Conservation (phyloP, 2,888 invertebrate species). For the Drosophila fungiperda region DNA sequence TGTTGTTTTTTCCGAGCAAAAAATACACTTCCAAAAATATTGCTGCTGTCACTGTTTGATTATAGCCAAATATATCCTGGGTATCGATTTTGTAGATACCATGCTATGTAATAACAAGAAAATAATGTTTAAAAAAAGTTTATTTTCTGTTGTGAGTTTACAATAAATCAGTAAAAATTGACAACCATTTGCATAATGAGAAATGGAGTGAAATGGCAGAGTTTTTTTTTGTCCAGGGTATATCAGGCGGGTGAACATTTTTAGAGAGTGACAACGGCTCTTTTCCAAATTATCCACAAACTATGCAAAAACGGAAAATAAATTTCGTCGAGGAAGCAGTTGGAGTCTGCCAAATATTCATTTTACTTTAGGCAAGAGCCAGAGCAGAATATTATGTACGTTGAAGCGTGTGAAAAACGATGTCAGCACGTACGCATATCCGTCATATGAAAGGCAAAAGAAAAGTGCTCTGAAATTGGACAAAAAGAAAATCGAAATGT, state of each 20-base stretch:
- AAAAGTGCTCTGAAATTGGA: slow-evolving; percentile 47
- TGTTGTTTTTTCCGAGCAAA: slow-evolving; percentile 11
- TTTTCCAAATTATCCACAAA: slow-evolving; percentile 70
- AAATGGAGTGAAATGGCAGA: background rate
- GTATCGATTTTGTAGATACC: background rate
- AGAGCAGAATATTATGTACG: slow-evolving; percentile 17
- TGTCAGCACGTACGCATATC: slow-evolving; percentile 67
- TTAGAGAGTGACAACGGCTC: slow-evolving; percentile 38
- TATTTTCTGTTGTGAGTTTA: background rate
- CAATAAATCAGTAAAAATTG: background rate
- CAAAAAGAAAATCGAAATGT: slow-evolving; percentile 65
- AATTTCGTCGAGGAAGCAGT: slow-evolving; percentile 56
- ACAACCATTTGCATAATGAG: background rate
- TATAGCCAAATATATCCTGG: background rate
- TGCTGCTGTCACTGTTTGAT: background rate
- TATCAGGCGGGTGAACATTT: background rate
- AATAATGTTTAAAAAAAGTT: background rate
- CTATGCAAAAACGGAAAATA: slow-evolving; percentile 70
- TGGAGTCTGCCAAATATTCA: slow-evolving; percentile 63
- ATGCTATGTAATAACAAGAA: background rate
- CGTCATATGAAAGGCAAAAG: slow-evolving; percentile 46
- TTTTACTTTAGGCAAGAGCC: slow-evolving; percentile 38
- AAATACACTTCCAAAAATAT: slow-evolving; percentile 28
- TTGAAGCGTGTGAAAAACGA: slow-evolving; percentile 64
- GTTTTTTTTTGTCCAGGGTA: slow-evolving; percentile 21